These are phyloP conservation scores for Pelodiscus sinensis DNA, from an alignment of 2,113 vertebrate species.

Conservation along the genomic window DNA sequence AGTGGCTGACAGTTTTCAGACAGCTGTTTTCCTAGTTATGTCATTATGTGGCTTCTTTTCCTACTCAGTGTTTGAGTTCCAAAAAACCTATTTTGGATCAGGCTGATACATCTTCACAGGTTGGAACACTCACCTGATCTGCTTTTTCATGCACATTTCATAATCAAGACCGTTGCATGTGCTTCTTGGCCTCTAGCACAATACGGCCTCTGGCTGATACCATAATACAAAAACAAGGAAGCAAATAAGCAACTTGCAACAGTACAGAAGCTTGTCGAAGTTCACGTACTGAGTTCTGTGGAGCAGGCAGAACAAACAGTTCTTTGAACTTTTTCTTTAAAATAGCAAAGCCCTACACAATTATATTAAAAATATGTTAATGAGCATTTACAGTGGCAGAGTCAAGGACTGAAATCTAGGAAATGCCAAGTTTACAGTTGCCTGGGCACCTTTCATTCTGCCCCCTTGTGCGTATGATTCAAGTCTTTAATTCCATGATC, in stretches of 20 bases:
- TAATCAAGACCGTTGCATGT: neutral
- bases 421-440: conserved; percentile 18
- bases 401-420: conserved; percentile 32
- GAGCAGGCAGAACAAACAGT: conserved; percentile 31
- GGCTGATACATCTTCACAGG: neutral
- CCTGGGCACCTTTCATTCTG: conserved; percentile 15
- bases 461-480: neutral
- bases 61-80: neutral
- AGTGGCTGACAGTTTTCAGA: neutral
- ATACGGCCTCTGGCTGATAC: neutral
- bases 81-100: neutral
- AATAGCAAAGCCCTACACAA: conserved; percentile 33
- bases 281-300: neutral
- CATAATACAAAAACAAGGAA: neutral
- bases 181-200: neutral
- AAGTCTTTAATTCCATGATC: rapidly evolving
- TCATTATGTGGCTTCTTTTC: neutral
- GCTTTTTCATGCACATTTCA: conserved; percentile 22
- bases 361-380: neutral
- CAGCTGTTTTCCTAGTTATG: neutral
- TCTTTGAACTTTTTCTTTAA: conserved; percentile 26
- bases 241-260: neutral
- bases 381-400: conserved; percentile 1
- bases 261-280: conserved; percentile 1
- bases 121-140: neutral